Base-by-base conservation (phyloP, 2,797 vertebrate genomes). In the Sebastes nivosus region DNA sequence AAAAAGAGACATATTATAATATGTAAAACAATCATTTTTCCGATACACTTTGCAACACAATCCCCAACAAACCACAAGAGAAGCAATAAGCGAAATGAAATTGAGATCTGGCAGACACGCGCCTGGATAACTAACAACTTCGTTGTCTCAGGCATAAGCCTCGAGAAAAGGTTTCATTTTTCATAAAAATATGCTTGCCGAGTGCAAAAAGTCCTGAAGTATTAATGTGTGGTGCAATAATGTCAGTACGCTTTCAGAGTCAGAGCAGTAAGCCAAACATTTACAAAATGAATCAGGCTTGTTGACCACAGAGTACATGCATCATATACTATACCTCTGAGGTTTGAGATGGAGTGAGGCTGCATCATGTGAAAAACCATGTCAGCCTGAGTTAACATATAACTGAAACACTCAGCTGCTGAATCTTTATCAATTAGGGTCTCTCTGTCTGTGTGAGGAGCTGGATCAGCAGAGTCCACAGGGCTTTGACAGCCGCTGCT, bases 21-120 rank as follows among this genome's bases (percentile, higher is more conserved):
- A 72, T 61, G 42, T 66, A 54, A 83, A 71, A 61, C 60, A 38
- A 88, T 88, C 4, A 57, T 73, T 89, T 80, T 86, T 90, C 89
- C 72, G 84, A 75, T 75, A 20, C 27, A 16, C 29, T 20, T 30
- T 84, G 88, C n/a, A 81, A 88, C 64, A 77, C 60, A 75, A 87
- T 75, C 70, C 46, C 6, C 72, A 58, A 34, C 67, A 80, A 90
- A 87, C 77, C 85, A 79, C 75, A 61, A 80, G 85, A 54, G 77
- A 34, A 61, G 87, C 88, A 82, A 84, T 88, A 89, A 82, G 84
- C 85, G 50, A 79, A 73, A 72, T 81, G 80, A 87, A 85, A 92
- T 11, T 63, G 87, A 90, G 89, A 84, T 72, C 78, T 77, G 75
- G 83, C 84, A 83, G 75, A 82, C 72, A 2, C n/a, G 24, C 34